A percentile compares a stretch with the other conserved stretches of the same genome.
phyloP scores from a whole-genome alignment of 2,797 vertebrate genomes.

The Microtus californicus region DNA sequence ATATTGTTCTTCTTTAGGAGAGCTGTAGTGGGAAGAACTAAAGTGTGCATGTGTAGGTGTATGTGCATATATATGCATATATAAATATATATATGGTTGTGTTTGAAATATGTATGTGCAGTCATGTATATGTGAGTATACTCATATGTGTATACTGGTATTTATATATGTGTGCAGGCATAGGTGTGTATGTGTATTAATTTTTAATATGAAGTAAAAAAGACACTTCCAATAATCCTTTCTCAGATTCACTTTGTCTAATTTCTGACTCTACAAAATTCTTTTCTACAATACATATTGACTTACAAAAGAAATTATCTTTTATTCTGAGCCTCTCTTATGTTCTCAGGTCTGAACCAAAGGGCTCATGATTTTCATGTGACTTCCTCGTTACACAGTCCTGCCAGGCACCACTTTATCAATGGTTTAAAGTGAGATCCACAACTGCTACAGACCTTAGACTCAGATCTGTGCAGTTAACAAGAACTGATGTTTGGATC shows the following conservation, averaged over 20 bases:
- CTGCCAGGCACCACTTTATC: background rate
- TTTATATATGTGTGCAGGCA: background rate
- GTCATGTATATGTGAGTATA: background rate
- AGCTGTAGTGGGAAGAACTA: background rate
- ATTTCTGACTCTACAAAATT: background rate
- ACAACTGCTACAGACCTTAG: background rate
- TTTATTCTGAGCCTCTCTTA: background rate
- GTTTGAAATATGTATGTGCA: too few relatives aligned
- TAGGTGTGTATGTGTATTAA: background rate
- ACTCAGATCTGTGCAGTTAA: background rate
- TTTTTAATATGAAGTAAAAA: conserved; percentile 29
- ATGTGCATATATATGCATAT: background rate
- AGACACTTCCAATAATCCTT: background rate
- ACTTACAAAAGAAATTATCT: background rate
- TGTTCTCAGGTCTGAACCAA: background rate
- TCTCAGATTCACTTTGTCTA: background rate
- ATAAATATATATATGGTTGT: background rate
- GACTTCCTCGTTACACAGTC: background rate
- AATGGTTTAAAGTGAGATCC: background rate
- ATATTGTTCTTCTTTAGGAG: background rate
- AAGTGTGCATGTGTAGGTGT: background rate
- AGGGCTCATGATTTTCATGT: background rate
- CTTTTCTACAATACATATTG: background rate
- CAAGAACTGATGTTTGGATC: background rate
- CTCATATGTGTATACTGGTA: background rate